These are phyloP conservation scores for Coenobita brevimanus DNA, from an alignment of 1,140 invertebrate genomes.

Conservation along the genomic window DNA sequence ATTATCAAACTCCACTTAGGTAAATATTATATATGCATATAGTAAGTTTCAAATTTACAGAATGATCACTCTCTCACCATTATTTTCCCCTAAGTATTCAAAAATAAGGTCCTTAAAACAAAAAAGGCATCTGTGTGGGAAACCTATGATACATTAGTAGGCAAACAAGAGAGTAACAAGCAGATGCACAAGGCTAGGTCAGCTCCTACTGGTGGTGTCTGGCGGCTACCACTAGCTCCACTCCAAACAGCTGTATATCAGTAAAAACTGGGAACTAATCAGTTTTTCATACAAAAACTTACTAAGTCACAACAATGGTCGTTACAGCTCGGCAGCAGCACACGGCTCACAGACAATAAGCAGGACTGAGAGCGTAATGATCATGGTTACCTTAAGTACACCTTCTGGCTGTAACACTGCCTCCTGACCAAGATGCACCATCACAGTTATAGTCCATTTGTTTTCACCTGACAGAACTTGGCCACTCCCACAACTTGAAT, in stretches of 20 bases:
- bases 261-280: slow-evolving; percentile 64
- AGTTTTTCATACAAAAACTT: slow-evolving; percentile 62
- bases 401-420: not conserved
- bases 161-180: slow-evolving; percentile 68
- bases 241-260: slow-evolving; percentile 53
- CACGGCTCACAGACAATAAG: slow-evolving; percentile 62
- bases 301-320: slow-evolving; percentile 57
- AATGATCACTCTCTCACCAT: slow-evolving; percentile 37
- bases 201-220: slow-evolving; percentile 62
- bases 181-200: slow-evolving; percentile 62
- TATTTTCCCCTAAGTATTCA: slow-evolving; percentile 26
- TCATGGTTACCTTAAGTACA: slow-evolving; percentile 9
- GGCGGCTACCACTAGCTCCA: slow-evolving; percentile 62
- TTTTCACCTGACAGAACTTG: no score
- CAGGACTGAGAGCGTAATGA: slow-evolving; percentile 38
- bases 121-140: slow-evolving; percentile 67
- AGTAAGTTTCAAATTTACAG: slow-evolving; percentile 46
- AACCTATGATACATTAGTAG: slow-evolving; percentile 67
- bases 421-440: no score
- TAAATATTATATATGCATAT: slow-evolving; percentile 48
- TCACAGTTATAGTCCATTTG: no score
- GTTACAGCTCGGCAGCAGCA: slow-evolving; percentile 59
- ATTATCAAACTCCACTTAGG: slow-evolving; percentile 38
- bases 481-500: no score
- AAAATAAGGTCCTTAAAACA: slow-evolving; percentile 63